Conservation (phyloP, 2,113 vertebrate genomes). For the Takifugu flavidus region DNA sequence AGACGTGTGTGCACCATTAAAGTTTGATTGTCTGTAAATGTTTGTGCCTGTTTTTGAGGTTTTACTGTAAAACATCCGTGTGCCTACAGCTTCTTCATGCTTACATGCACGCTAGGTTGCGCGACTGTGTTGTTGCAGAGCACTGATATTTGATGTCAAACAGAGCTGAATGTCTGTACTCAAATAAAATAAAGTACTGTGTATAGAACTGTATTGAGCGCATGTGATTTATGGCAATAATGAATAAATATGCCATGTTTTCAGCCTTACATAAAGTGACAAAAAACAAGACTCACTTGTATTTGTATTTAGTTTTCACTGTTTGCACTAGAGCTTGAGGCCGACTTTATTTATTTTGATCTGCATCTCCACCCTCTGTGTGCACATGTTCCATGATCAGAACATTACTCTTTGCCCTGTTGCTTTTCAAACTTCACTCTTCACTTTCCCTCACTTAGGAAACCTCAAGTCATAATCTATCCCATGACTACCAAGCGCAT, state of each 20-base stretch:
- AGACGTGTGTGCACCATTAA: neutral
- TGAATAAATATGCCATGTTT: neutral
- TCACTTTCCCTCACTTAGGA: neutral
- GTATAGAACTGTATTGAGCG: constrained; percentile 15
- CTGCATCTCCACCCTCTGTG: neutral
- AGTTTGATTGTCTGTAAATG: neutral
- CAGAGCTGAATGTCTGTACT: constrained; percentile 33
- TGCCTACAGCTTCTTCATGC: neutral
- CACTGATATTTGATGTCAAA: constrained; percentile 32
- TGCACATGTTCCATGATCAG: neutral
- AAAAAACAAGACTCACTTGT: neutral
- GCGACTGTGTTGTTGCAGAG: constrained; percentile 13
- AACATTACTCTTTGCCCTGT: neutral
- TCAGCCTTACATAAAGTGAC: no score
- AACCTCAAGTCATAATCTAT: no score
- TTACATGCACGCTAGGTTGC: neutral
- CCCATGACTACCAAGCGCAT: no score
- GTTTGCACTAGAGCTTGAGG: neutral
- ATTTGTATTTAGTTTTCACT: neutral
- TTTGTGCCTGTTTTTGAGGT: neutral
- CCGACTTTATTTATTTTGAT: neutral
- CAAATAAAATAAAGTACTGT: constrained; percentile 49
- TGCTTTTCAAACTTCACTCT: neutral
- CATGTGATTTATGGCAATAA: neutral
- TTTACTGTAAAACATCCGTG: neutral